Conservation (phyloP, 1,140 invertebrate species). For the Drosophila lacertosa region DNA sequence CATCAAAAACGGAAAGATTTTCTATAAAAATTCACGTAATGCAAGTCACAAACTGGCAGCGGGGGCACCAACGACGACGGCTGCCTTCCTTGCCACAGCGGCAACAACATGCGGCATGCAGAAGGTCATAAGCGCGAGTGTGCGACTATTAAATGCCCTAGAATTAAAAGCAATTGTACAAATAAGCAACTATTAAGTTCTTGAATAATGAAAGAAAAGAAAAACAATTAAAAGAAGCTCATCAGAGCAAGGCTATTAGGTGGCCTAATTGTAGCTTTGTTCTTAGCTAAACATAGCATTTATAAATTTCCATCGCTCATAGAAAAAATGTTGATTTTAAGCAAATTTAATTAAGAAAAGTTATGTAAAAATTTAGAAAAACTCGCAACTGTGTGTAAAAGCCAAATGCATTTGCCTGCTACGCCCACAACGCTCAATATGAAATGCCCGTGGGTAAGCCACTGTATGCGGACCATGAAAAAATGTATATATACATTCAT, state of each 20-base stretch:
- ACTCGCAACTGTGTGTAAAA: background rate
- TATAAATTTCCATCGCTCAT: too few species aligned
- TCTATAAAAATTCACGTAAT: slow-evolving; percentile 38
- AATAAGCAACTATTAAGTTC: background rate
- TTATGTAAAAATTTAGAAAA: background rate
- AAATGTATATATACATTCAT: too few species aligned
- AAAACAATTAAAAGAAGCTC: too few species aligned
- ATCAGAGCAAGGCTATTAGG: too few species aligned
- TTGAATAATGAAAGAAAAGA: background rate
- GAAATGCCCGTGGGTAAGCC: slow-evolving; percentile 18
- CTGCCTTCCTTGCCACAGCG: slow-evolving; percentile 3
- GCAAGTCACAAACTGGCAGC: slow-evolving; percentile 24
- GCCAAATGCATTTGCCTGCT: slow-evolving; percentile 3
- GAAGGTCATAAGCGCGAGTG: background rate
- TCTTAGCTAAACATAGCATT: too few species aligned
- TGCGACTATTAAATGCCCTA: slow-evolving; percentile 13
- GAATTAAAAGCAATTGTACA: background rate
- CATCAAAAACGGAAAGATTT: slow-evolving; percentile 29
- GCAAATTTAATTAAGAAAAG: background rate
- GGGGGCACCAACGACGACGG: slow-evolving; percentile 2
- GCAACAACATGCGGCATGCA: background rate
- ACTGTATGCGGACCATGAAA: slow-evolving; percentile 17
- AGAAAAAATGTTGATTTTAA: too few species aligned
- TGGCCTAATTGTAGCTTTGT: too few species aligned
- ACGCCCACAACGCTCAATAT: slow-evolving; percentile 15